These are phyloP conservation scores for Chiroxiphia lanceolata DNA, from an alignment of 2,797 vertebrate genomes.

Conservation along the genomic window DNA sequence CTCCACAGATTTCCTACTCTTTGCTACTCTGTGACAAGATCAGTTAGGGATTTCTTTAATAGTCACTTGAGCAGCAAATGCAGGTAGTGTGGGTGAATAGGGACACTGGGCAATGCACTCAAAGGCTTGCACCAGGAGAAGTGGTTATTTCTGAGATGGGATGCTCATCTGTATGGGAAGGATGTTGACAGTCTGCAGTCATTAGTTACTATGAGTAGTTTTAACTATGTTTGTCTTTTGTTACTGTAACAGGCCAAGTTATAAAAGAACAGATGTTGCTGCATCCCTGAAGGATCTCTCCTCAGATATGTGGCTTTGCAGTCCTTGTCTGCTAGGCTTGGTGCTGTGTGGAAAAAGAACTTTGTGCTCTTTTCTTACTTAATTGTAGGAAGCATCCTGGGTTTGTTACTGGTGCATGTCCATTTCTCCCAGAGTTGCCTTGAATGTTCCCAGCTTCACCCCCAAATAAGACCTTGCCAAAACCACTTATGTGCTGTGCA, in stretches of 20 bases:
- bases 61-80: background rate
- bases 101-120: background rate
- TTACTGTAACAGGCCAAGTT: background rate
- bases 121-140: background rate
- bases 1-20: background rate
- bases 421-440: background rate
- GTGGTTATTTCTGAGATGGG: accelerated
- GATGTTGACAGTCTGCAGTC: background rate
- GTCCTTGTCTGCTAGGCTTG: background rate
- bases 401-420: background rate
- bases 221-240: background rate
- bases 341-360: background rate
- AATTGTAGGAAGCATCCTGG: background rate
- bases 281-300: background rate
- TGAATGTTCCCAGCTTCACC: background rate
- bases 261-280: background rate
- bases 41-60: background rate
- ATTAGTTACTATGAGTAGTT: background rate
- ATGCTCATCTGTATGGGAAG: background rate
- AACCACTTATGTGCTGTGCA: background rate
- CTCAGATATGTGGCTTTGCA: background rate
- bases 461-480: background rate
- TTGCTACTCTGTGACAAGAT: background rate
- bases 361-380: background rate
- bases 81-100: accelerated